Evolutionary conservation across 2,888 invertebrate species (phyloP).

Genomic region (Pyrrhosoma nymphula): DNA sequence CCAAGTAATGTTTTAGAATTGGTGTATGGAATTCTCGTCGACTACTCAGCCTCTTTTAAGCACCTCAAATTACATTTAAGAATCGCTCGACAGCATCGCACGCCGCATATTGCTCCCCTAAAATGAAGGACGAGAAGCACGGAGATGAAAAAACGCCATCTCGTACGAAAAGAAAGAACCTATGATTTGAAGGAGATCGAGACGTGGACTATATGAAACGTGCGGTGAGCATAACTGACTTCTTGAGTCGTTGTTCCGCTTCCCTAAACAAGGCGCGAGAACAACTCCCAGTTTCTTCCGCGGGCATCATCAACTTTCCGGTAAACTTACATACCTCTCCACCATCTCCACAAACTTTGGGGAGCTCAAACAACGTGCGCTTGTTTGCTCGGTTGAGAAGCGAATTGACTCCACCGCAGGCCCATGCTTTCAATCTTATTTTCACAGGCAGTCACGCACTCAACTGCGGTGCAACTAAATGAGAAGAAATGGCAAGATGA

Average conservation of each 20-base stretch:
- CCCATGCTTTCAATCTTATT: neutral
- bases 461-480: neutral
- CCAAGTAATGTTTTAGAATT: neutral
- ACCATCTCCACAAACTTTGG: neutral
- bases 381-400: neutral
- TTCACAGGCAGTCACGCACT: neutral
- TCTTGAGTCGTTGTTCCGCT: neutral
- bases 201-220: conserved; percentile 22
- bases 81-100: neutral
- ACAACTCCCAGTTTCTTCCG: neutral
- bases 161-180: neutral
- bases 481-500: neutral
- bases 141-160: neutral
- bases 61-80: neutral
- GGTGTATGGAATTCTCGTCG: neutral
- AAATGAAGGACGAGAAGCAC: neutral
- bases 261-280: conserved; percentile 43
- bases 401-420: neutral
- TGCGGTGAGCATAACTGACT: neutral
- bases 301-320: neutral
- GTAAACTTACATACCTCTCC: neutral
- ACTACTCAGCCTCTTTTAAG: neutral
- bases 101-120: neutral
- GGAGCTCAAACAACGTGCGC: neutral
- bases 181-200: conserved; percentile 3